phyloP scores from a whole-genome alignment of 1,140 invertebrate genomes.

The Drosophila carrolli region DNA sequence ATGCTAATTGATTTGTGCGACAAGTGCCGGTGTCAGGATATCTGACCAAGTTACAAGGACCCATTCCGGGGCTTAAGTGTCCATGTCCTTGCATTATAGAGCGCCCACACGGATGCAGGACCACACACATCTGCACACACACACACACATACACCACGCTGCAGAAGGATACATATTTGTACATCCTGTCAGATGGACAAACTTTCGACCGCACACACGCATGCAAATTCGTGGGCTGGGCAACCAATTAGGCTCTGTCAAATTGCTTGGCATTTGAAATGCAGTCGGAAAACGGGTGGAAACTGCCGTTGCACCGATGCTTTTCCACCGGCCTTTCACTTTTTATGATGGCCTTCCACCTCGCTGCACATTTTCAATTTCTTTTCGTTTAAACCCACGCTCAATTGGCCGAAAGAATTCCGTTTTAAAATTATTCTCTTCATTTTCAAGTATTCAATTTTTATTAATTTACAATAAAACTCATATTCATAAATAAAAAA shows the following conservation, averaged over 20 bases:
- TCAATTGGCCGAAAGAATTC: not conserved
- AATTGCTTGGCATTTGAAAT: slow-evolving; percentile 45
- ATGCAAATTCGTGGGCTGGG: slow-evolving; percentile 1
- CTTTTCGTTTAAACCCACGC: not conserved
- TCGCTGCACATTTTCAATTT: not conserved
- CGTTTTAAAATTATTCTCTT: not conserved
- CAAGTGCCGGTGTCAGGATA: slow-evolving; percentile 32
- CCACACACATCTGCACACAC: not conserved
- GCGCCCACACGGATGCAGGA: not conserved
- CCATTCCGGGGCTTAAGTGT: not conserved
- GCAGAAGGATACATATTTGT: not conserved
- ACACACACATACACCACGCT: slow-evolving; percentile 4
- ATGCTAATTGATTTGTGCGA: slow-evolving; percentile 72
- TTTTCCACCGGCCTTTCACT: not conserved
- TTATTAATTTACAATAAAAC: not conserved
- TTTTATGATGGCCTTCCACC: not conserved
- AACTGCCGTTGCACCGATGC: too few species aligned
- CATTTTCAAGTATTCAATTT: not conserved
- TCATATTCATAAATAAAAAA: not conserved
- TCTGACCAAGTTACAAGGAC: slow-evolving; percentile 6
- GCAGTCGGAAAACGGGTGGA: slow-evolving; percentile 14
- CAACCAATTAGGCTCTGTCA: slow-evolving; percentile 61
- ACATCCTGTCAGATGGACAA: slow-evolving; percentile 24
- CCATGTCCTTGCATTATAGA: slow-evolving; percentile 16
- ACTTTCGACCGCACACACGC: slow-evolving; percentile 15